Conservation (phyloP, 2,113 vertebrate species). For the Panthera tigris region DNA sequence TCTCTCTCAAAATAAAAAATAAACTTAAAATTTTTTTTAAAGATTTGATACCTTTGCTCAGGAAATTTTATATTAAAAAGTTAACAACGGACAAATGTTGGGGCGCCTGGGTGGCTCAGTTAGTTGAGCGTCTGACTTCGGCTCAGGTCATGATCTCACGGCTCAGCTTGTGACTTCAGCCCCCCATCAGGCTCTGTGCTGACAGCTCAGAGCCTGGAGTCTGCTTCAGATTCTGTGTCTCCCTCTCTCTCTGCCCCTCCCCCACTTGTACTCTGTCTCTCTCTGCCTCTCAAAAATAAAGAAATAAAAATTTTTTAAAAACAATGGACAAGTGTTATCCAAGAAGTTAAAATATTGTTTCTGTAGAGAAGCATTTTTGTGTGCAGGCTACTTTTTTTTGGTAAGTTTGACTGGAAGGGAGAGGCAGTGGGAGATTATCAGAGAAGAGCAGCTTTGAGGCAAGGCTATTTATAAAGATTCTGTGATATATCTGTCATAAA, state of each 20-base stretch:
- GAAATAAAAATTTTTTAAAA: too few relatives aligned
- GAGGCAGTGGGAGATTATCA: not conserved
- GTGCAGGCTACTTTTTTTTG: not conserved
- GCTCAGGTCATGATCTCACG: too few relatives aligned
- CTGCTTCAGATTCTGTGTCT: too few relatives aligned
- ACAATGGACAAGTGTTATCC: not conserved
- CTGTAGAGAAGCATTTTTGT: constrained; percentile 5
- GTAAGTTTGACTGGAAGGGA: not conserved
- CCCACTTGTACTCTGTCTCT: too few relatives aligned
- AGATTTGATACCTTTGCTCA: not conserved
- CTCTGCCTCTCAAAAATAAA: too few relatives aligned
- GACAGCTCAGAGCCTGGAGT: too few relatives aligned
- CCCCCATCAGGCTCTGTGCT: too few relatives aligned
- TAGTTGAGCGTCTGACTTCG: too few relatives aligned
- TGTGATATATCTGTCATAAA: not conserved
- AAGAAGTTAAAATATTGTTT: constrained; percentile 10
- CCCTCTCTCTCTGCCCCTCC: too few relatives aligned
- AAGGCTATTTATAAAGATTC: not conserved
- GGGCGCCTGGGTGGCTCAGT: too few relatives aligned
- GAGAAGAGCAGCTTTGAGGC: constrained; percentile 18
- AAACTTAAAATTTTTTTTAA: not conserved
- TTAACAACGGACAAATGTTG: not conserved
- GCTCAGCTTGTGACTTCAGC: too few relatives aligned
- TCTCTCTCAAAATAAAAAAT: too few relatives aligned
- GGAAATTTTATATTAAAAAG: not conserved